A percentile compares a stretch with the other conserved stretches of the same genome.
These are phyloP conservation scores for Lagopus leucura DNA, from an alignment of 2,113 vertebrate species.

Conservation along the genomic window DNA sequence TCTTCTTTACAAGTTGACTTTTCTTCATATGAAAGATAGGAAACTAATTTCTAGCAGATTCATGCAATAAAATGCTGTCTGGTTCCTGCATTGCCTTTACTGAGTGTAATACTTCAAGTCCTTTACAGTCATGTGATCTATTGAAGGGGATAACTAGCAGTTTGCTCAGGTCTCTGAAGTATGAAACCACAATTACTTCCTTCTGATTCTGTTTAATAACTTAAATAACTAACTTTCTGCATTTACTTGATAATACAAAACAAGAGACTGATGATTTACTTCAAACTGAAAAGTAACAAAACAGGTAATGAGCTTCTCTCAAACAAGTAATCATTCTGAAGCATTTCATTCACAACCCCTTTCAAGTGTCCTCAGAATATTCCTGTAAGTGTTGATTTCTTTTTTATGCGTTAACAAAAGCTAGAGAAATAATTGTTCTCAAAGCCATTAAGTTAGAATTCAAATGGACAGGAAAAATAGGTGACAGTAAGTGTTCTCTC, in stretches of 20 bases:
- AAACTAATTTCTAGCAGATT: background rate
- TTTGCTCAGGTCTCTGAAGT: background rate
- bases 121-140: background rate
- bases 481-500: background rate
- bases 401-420: background rate
- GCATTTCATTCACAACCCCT: background rate
- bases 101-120: background rate
- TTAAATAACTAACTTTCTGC: background rate
- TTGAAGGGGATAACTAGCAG: background rate
- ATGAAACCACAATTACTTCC: background rate
- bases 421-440: background rate
- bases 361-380: background rate
- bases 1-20: background rate
- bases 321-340: background rate
- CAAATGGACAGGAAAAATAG: background rate
- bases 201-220: background rate
- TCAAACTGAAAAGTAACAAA: background rate
- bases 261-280: background rate
- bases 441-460: background rate
- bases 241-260: background rate
- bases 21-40: background rate
- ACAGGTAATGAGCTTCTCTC: rapidly evolving
- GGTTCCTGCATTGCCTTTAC: background rate
- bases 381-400: background rate
- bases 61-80: background rate